Evolutionary conservation across 2,888 invertebrate species (phyloP).

Genomic region (Poecilobothrus nobilitatus): DNA sequence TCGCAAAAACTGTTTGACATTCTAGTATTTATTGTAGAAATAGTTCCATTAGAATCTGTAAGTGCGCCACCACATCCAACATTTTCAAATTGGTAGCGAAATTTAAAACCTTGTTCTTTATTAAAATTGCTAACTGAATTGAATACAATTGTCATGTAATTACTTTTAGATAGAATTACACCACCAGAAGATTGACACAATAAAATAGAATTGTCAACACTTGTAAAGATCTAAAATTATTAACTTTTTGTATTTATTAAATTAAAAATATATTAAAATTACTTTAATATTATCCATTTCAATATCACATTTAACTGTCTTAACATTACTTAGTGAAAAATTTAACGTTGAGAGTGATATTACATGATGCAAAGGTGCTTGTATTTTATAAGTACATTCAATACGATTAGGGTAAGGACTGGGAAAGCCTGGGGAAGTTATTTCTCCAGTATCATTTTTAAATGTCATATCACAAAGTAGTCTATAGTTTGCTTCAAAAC

Average conservation of each 20-base stretch:
- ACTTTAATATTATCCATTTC: slow-evolving; percentile 46
- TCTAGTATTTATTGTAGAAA: not conserved
- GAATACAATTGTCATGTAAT: slow-evolving; percentile 64
- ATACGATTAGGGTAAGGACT: slow-evolving; percentile 53
- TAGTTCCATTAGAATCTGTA: slow-evolving; percentile 37
- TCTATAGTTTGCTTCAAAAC: slow-evolving; percentile 29
- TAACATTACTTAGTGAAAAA: slow-evolving; percentile 15
- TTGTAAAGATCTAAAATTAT: not conserved
- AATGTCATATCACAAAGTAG: slow-evolving; percentile 57
- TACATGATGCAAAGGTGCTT: slow-evolving; percentile 53
- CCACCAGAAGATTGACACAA: slow-evolving; percentile 42
- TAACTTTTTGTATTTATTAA: too few species aligned
- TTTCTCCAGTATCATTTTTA: slow-evolving; percentile 50
- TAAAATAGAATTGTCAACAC: slow-evolving; percentile 21
- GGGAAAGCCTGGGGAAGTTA: slow-evolving; percentile 71
- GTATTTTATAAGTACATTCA: slow-evolving; percentile 62
- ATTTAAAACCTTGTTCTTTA: slow-evolving; percentile 55
- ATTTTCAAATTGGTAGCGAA: slow-evolving; percentile 59
- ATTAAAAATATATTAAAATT: not conserved
- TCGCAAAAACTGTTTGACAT: slow-evolving; percentile 43
- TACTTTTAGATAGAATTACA: slow-evolving; percentile 57
- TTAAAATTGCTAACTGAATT: slow-evolving; percentile 49
- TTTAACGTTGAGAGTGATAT: not conserved
- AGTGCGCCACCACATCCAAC: slow-evolving; percentile 65
- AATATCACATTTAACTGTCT: slow-evolving; percentile 44